Evolutionary conservation across 1,140 invertebrate genomes (phyloP), one percentile per base, ranked within the genome.

Genomic region (Drosophila biarmipes): DNA sequence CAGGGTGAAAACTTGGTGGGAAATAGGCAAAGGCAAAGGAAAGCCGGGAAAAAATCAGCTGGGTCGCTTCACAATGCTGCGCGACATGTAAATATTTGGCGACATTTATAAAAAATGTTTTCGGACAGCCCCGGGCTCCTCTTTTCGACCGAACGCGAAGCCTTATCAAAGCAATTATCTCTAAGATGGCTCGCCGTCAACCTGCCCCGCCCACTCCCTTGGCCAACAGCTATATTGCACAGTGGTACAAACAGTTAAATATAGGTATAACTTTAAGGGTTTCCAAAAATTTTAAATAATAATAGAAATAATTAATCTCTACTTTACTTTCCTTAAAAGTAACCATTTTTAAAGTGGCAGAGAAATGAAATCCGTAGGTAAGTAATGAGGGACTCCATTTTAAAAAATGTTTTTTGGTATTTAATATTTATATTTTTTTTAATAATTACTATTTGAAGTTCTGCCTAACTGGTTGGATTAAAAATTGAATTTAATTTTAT

Each of bases 81-180:
- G 74, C 84, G 76, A 87, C 84, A 87, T 87, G 84, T 87, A 87
- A 87, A 87, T 87, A 87, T 87, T 87, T 87, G 84, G 84, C 52
- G 72, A 87, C 84, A 87, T 87, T 87, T 84, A 89, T 80, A 89
- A 75, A 77, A 85, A 66, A 76, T 57, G 45, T 66, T 73, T 51
- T 66, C 31, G 52, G 37, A 45, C 51, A 43, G 19, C 49, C 34
- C 56, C 45, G 55, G 24, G 40, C 37, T 48, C 14, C 27, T 61
- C 42, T 40, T 31, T 63, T 67, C 46, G 45, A 49, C 43, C 34
- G 48, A 62, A 73, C 55, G 78, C 68, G 58, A 57, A 64, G 54
- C 74, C 82, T 86, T 86, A 86, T 86, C 82, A 87, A 86, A 87
- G 82, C 82, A 86, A 86, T 86, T 86, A 86, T 86, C 82, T 86